Conservation (phyloP, 2,797 vertebrate genomes). For the Sebastes matsubarae region DNA sequence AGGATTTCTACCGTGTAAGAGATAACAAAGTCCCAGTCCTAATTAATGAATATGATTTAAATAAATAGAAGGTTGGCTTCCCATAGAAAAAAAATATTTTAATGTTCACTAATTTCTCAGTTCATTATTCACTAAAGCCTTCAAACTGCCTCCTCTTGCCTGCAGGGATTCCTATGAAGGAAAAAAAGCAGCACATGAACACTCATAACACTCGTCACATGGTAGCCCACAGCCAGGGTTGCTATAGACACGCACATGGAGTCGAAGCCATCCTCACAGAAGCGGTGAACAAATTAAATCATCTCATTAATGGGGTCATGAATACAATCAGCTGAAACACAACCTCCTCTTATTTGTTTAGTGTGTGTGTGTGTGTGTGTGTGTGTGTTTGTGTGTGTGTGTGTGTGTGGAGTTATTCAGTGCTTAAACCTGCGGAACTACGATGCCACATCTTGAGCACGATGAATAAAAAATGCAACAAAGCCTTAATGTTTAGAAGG, state of each 20-base stretch:
- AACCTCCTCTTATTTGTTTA: constrained; percentile 6
- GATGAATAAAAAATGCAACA: constrained; percentile 37
- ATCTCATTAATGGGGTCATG: constrained; percentile 36
- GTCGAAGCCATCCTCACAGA: constrained; percentile 44
- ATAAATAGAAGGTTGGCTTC: neutral
- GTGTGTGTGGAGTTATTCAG: neutral
- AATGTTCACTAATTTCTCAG: constrained; percentile 80
- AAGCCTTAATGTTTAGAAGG: constrained; percentile 53
- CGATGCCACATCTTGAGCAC: constrained; percentile 14
- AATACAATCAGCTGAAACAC: constrained; percentile 35
- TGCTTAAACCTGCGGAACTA: constrained; percentile 38
- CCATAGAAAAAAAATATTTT: constrained; percentile 62
- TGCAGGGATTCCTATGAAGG: constrained; percentile 67
- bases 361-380: neutral
- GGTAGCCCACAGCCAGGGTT: constrained; percentile 17
- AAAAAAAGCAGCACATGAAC: constrained; percentile 37
- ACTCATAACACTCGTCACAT: constrained; percentile 9
- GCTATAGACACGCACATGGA: constrained; percentile 22
- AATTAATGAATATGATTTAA: neutral
- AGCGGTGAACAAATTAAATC: constrained; percentile 30
- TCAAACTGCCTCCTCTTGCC: constrained; percentile 51
- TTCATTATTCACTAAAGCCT: constrained; percentile 30
- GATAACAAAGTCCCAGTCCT: neutral
- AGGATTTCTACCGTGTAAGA: neutral
- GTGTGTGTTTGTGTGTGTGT: neutral